Percentiles rank a stretch among this genome's conserved stretches.
Evolutionary conservation across 2,113 vertebrate genomes (phyloP).

Genomic region (Fregetta grallaria): DNA sequence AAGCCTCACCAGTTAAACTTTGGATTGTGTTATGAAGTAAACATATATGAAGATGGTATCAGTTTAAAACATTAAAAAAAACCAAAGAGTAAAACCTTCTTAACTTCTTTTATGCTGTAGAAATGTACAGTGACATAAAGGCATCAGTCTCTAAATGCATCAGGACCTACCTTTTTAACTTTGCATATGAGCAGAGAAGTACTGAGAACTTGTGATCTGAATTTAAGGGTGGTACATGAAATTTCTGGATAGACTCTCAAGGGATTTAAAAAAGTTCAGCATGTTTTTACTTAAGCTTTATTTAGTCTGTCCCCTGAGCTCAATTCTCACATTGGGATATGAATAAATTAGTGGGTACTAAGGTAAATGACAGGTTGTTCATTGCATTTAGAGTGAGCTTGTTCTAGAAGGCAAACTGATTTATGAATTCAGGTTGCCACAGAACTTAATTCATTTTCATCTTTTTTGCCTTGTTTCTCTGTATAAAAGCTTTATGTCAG

Average conservation of each 20-base stretch:
- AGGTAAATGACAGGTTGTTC: not conserved
- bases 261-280: not conserved
- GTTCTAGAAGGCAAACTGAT: not conserved
- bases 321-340: not conserved
- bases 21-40: not conserved
- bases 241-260: not conserved
- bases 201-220: not conserved
- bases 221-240: not conserved
- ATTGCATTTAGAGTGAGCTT: not conserved
- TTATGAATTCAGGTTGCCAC: not conserved
- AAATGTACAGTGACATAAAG: not conserved
- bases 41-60: not conserved
- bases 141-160: not conserved
- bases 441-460: not conserved
- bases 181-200: not conserved
- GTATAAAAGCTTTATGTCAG: not conserved
- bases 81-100: not conserved
- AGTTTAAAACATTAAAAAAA: not conserved
- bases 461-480: not conserved
- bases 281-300: not conserved
- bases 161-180: not conserved
- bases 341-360: not conserved
- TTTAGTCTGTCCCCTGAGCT: not conserved
- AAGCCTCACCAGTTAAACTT: not conserved
- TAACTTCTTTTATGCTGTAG: not conserved